Base-by-base conservation (phyloP, 2,888 invertebrate genomes). In the Agrenia bidenticulata region DNA sequence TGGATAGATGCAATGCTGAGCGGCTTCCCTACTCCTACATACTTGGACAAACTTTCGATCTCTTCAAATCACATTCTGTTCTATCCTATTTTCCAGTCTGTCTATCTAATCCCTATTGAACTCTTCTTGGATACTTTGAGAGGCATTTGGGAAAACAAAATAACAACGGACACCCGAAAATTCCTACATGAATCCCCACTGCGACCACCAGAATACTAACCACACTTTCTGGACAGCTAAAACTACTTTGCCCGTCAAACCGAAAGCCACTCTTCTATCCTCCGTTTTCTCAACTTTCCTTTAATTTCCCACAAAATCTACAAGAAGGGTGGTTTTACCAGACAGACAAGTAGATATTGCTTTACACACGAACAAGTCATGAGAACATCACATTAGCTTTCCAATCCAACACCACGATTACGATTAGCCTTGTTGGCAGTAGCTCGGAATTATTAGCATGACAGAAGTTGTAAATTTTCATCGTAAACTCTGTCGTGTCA, bases 21-120 rank as follows among this genome's bases (percentile, higher is more conserved):
- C 15, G 45, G 45, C 19, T 45, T 11, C 45, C 9, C 4, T 45
- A 5, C 45, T 15, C 5, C 45, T 45, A 45, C 41, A 19, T 19
- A 57, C 32, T 57, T 57, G 56, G 27, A 27, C 19, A 39, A 37
- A 37, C 37, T 39, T 45, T 39, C 41, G 21, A 54, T 54, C 27
- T 32, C 15, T 26, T 23, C 45, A 45, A 42, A 58, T 58, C 58
- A 19, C 17, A n/a, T 39, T 39, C 57, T 57, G 21, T 13, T 57
- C 57, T 21, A 51, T 37, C 9, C 26, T 24, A 58, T 58, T 58
- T 58, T 58, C 58, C 45, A 58, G 41, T 21, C 23, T 45, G 58
- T 58, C 58, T 17, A 58, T 45, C 58, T 57, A 57, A 57, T 57
- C 56, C 56, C 37, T 37, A 39, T 39, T 57, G 51, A 51, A 51